Percentiles rank a stretch among this genome's conserved stretches.
Conservation (phyloP, 2,113 vertebrate species). For the Hippocampus zosterae region DNA sequence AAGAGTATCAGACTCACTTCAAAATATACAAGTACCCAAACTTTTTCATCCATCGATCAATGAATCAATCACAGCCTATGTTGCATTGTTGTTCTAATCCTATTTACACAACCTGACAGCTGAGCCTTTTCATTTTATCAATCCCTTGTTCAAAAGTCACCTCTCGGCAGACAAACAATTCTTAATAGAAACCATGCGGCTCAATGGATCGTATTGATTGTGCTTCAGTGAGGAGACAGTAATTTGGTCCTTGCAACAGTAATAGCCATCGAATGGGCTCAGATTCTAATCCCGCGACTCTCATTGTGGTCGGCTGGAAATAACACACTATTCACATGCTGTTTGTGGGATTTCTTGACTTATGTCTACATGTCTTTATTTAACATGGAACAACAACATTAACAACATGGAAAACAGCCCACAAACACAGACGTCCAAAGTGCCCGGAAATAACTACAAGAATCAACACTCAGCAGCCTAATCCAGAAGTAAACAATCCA, state of each 20-base stretch:
- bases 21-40: background rate
- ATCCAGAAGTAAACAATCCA: background rate
- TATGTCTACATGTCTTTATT: no score
- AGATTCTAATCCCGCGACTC: slow-evolving; percentile 35
- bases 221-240: slow-evolving; percentile 34
- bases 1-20: background rate
- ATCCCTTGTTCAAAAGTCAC: slow-evolving; percentile 43
- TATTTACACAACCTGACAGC: slow-evolving; percentile 4
- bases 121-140: slow-evolving; percentile 29
- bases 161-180: slow-evolving; percentile 44
- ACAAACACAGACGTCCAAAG: no score
- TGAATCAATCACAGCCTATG: slow-evolving; percentile 22
- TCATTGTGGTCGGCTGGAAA: background rate
- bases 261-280: slow-evolving; percentile 31
- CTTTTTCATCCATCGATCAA: slow-evolving; percentile 1
- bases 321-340: background rate
- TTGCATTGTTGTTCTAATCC: slow-evolving; percentile 19
- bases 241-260: slow-evolving; percentile 27
- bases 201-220: slow-evolving; percentile 60
- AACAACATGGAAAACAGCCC: no score
- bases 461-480: background rate
- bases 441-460: no score
- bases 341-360: background rate
- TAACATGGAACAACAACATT: no score
- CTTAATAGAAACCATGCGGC: slow-evolving; percentile 45